These are phyloP conservation scores for Pseudotriccus pelzelni DNA, from an alignment of 2,797 vertebrate genomes.

Conservation along the genomic window DNA sequence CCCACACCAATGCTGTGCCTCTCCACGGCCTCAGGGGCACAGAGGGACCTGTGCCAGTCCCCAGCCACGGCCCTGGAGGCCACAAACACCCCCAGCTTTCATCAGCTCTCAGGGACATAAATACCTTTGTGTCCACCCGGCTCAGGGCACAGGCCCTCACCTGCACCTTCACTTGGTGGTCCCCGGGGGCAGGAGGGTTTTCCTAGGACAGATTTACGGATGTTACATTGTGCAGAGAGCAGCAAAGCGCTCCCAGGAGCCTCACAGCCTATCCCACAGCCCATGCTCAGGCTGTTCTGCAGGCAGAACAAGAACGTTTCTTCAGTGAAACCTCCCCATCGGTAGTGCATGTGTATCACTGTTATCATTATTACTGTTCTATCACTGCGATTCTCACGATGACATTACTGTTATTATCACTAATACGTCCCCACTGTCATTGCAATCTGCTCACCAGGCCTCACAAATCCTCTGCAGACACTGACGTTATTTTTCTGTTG, in stretches of 20 bases:
- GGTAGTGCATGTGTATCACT: neutral
- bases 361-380: neutral
- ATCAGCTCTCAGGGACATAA: neutral
- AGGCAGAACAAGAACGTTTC: neutral
- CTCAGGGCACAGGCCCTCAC: slow-evolving; percentile 93
- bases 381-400: neutral
- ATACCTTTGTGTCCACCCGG: slow-evolving; percentile 87
- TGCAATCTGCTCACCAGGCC: neutral
- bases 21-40: neutral
- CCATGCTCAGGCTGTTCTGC: neutral
- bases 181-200: slow-evolving; percentile 71
- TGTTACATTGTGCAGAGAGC: neutral
- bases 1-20: neutral
- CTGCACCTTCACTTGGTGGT: slow-evolving; percentile 88
- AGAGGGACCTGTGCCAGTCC: neutral
- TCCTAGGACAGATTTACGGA: slow-evolving; percentile 75
- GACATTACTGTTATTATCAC: neutral
- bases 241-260: neutral
- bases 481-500: neutral
- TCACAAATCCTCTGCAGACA: neutral
- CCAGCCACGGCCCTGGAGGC: neutral
- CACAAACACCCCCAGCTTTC: neutral
- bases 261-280: neutral
- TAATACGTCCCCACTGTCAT: neutral
- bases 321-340: neutral